Evolutionary conservation across 2,888 invertebrate genomes (phyloP).

Genomic region (Hermaeophaga mercurialis): DNA sequence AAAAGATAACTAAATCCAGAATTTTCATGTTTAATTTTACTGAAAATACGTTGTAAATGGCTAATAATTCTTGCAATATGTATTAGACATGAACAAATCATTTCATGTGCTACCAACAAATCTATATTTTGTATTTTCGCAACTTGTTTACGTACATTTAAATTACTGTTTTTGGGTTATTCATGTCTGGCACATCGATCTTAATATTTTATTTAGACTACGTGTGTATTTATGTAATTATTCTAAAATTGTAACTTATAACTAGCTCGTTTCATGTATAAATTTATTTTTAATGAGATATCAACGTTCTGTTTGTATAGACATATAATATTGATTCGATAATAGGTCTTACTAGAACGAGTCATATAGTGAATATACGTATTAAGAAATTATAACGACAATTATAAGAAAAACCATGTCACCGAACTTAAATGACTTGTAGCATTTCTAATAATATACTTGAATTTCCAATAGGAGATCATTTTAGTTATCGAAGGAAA

Average conservation of each 20-base stretch:
- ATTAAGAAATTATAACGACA: background rate
- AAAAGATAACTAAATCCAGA: too few relatives aligned
- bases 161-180: background rate
- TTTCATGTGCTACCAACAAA: background rate
- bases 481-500: too few relatives aligned
- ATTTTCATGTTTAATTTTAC: too few relatives aligned
- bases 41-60: too few relatives aligned
- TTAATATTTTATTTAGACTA: slow-evolving; percentile 12
- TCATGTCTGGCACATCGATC: background rate
- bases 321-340: background rate
- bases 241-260: slow-evolving; percentile 17
- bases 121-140: background rate
- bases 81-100: too few relatives aligned
- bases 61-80: too few relatives aligned
- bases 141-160: background rate
- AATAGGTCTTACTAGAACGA: background rate
- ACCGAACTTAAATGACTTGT: too few relatives aligned
- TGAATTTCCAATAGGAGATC: too few relatives aligned
- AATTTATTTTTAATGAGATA: slow-evolving; percentile 4
- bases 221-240: slow-evolving; percentile 23
- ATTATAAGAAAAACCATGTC: too few relatives aligned
- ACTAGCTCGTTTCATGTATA: slow-evolving; percentile 14
- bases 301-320: slow-evolving; percentile 7
- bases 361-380: background rate
- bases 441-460: too few relatives aligned